Percentiles rank a stretch among this genome's conserved stretches.
These are phyloP conservation scores for Bufo bufo DNA, from an alignment of 2,113 vertebrate species.

Conservation along the genomic window DNA sequence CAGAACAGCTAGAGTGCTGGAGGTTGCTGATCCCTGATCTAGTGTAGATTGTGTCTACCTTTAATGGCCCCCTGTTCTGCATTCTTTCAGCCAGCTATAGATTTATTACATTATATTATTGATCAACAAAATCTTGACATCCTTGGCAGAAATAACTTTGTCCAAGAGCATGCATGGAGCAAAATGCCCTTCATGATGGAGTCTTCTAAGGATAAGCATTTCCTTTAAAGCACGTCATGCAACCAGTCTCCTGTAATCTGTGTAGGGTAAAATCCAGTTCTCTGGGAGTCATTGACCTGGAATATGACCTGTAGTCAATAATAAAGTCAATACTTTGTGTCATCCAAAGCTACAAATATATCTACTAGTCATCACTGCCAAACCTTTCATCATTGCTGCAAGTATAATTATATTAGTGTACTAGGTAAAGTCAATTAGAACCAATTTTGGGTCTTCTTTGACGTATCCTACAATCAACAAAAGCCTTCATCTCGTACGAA, in stretches of 20 bases:
- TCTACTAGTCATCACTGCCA: slow-evolving; percentile 16
- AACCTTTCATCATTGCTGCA: neutral
- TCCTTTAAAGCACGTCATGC: neutral
- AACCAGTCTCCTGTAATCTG: neutral
- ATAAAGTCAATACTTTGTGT: neutral
- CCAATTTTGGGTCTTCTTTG: slow-evolving; percentile 16
- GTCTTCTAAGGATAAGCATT: neutral
- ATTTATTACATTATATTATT: neutral
- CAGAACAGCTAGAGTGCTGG: too few relatives aligned
- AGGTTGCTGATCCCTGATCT: too few relatives aligned
- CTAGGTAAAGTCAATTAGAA: slow-evolving; percentile 40
- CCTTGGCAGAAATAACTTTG: neutral
- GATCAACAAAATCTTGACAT: neutral
- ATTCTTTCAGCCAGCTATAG: neutral
- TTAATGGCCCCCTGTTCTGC: neutral
- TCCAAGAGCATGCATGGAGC: neutral
- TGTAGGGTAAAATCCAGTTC: neutral
- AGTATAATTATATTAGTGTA: slow-evolving; percentile 21
- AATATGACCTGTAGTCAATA: slow-evolving; percentile 19
- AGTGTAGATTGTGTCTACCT: neutral
- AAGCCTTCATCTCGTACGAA: slow-evolving; percentile 5
- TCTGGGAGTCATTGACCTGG: neutral
- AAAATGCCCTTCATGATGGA: neutral
- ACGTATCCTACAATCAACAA: slow-evolving; percentile 10
- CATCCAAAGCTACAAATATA: neutral